These are phyloP conservation scores for Nasonia vitripennis DNA, from an alignment of 1,140 invertebrate species.

Conservation along the genomic window DNA sequence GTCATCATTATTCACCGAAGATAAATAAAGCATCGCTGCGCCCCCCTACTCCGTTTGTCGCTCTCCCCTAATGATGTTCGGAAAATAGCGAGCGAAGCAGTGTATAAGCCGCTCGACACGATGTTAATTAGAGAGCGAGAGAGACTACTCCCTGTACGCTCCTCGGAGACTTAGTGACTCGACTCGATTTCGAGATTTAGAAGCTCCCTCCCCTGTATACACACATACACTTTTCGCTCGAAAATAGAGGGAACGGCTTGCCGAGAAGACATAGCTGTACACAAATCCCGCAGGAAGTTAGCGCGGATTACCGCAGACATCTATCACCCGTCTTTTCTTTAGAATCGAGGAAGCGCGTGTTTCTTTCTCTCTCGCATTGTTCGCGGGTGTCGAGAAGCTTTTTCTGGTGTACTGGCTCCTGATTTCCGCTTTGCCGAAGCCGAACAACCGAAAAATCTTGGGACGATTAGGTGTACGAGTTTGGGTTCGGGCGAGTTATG, in stretches of 20 bases:
- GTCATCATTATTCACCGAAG: conserved; percentile 48
- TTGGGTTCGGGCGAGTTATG: neutral
- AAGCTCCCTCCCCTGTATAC: neutral
- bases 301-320: conserved; percentile 68
- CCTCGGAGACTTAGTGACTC: conserved; percentile 60
- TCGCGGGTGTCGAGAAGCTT: neutral
- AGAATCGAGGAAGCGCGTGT: neutral
- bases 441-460: conserved; percentile 16
- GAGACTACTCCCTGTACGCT: conserved; percentile 54
- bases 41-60: neutral
- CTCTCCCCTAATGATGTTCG: conserved; percentile 42
- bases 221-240: conserved; percentile 31
- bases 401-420: neutral
- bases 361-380: neutral
- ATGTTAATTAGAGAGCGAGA: conserved; percentile 63
- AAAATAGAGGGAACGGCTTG: conserved; percentile 1
- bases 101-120: conserved; percentile 61
- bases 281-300: conserved; percentile 40
- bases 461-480: neutral
- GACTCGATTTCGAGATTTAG: conserved; percentile 62
- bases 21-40: conserved; percentile 44
- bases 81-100: conserved; percentile 28
- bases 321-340: conserved; percentile 61
- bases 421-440: conserved; percentile 19
- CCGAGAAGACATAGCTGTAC: neutral